These are phyloP conservation scores for Lycodopsis pacificus DNA, from an alignment of 2,797 vertebrate genomes.

Conservation along the genomic window DNA sequence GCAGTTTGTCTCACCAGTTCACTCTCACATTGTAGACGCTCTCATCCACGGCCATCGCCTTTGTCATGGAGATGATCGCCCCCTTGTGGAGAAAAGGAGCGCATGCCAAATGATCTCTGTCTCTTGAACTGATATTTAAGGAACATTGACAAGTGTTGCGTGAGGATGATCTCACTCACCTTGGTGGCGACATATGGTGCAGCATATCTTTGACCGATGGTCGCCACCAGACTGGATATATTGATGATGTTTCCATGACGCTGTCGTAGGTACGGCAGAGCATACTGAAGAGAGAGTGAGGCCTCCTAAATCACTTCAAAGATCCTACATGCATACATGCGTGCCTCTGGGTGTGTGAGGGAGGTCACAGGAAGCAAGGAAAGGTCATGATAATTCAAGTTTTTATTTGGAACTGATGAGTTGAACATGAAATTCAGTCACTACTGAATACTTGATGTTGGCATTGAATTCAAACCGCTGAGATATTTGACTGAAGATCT, in stretches of 20 bases:
- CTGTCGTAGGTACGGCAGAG: slow-evolving; percentile 83
- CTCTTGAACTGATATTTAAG: background rate
- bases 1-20: slow-evolving; percentile 84
- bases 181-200: slow-evolving; percentile 89
- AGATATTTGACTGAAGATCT: background rate
- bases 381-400: background rate
- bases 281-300: slow-evolving; percentile 73
- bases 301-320: background rate
- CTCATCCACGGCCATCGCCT: slow-evolving; percentile 91
- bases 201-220: slow-evolving; percentile 84
- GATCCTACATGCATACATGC: background rate
- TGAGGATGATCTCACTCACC: slow-evolving; percentile 77
- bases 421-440: too few relatives aligned
- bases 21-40: slow-evolving; percentile 85
- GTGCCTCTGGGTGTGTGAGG: background rate
- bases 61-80: slow-evolving; percentile 88
- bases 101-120: background rate
- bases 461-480: background rate
- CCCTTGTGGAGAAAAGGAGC: slow-evolving; percentile 79
- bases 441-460: background rate
- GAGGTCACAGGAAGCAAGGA: background rate
- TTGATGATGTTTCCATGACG: slow-evolving; percentile 87
- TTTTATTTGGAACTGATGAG: too few relatives aligned
- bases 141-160: background rate
- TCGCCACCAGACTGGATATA: slow-evolving; percentile 85